Evolutionary conservation across 2,888 invertebrate genomes (phyloP), one percentile per base, ranked within the genome.

Genomic region (Patella depressa): DNA sequence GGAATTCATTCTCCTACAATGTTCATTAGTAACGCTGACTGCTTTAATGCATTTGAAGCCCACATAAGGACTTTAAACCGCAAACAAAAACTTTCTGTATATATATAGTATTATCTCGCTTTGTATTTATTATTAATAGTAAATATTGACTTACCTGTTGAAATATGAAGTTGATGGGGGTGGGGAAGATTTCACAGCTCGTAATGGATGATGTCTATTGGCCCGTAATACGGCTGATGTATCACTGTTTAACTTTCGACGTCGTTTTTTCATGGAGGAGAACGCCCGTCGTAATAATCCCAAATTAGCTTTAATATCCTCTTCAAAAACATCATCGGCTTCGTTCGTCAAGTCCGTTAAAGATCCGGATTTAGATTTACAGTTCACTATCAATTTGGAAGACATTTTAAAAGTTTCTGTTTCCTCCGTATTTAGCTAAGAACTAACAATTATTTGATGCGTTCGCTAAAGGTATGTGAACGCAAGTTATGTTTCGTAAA

Each of bases 261-360:
- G 9, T 24, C 65, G 65, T 19, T 24, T 65, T 72, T 79, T 80
- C 65, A 80, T 83, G n/a, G 84, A 84, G 45, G 83, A 83, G 73
- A 84, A 84, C 15, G 84, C 84, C 14, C 84, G 73, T 17, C 84
- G 78, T 34, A 84, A 73, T 12, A 84, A 75, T 7, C 83, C 82
- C n/a, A 80, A 73, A 65, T 81, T 81, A 29, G 76, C 80, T 74
- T 81, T 82, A 29, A 81, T 55, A 17, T 71, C 77, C 65, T 78
- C 78, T 17, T 65, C 76, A n/a, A 69, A 70, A 12, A 45, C 59
- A 24, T 72, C 74, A 53, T 73, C 73, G 24, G 73, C 77, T 34
- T 73, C 70, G 15, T 73, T 54, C 12, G 59, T 65, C 45, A 74
- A 65, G 53, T 59, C 53, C 4, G 74, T 74, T 54, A 65, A 24